phyloP scores from a whole-genome alignment of 2,113 vertebrate species.

The Labrus mixtus region DNA sequence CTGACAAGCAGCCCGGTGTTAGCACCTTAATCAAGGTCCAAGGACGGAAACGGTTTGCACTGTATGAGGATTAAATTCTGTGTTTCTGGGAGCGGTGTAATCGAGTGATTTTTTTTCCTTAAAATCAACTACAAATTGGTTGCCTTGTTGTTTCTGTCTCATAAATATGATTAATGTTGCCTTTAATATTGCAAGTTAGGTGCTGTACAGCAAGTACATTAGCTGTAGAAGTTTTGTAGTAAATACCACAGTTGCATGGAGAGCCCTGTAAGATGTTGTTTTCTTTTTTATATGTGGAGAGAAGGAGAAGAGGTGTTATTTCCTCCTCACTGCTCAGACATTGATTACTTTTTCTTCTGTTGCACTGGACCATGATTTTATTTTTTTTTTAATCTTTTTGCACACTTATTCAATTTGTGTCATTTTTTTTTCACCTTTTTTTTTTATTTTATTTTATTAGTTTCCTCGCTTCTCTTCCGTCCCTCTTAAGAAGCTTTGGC shows the following conservation, averaged over 20 bases:
- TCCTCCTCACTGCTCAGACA: constrained; percentile 32
- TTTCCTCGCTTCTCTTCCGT: constrained; percentile 43
- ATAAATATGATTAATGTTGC: too few species aligned
- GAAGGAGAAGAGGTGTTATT: constrained; percentile 17
- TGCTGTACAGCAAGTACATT: too few species aligned
- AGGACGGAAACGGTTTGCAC: constrained; percentile 34
- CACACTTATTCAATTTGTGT: constrained; percentile 68
- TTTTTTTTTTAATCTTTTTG: constrained; percentile 19
- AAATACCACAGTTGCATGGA: not conserved
- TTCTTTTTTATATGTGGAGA: constrained; percentile 10
- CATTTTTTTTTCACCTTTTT: constrained; percentile 43
- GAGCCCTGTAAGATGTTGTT: not conserved
- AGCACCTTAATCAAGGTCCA: constrained; percentile 53
- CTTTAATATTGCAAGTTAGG: too few species aligned
- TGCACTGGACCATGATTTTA: not conserved
- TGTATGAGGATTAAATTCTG: constrained; percentile 31
- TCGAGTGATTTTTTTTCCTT: constrained; percentile 15
- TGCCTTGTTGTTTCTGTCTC: not conserved
- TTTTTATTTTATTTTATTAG: constrained; percentile 50
- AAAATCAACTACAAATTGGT: constrained; percentile 3
- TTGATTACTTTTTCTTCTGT: constrained; percentile 52
- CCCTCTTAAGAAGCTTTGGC: constrained; percentile 68
- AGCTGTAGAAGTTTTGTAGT: too few species aligned
- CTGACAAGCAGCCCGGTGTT: constrained; percentile 44
- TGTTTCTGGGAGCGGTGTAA: constrained; percentile 12